Evolutionary conservation across 2,888 invertebrate species (phyloP).

Genomic region (Thysanoteuthis rhombus): DNA sequence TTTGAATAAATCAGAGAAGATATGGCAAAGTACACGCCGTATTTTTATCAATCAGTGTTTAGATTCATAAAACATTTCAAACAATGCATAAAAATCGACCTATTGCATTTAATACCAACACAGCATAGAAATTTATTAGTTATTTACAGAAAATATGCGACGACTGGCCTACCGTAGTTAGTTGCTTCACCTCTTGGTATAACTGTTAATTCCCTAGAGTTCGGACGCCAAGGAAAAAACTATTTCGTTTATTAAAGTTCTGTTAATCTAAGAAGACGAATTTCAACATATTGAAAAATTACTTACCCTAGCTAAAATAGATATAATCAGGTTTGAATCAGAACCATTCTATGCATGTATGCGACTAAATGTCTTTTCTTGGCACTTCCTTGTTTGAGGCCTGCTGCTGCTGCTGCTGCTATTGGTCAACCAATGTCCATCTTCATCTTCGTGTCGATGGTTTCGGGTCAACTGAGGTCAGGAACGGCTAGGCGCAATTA

Average conservation of each 20-base stretch:
- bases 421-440: constrained; percentile 12
- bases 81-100: not conserved
- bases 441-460: not conserved
- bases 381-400: not conserved
- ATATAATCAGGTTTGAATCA: not conserved
- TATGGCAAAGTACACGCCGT: too few relatives aligned
- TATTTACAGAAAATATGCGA: not conserved
- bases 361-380: not conserved
- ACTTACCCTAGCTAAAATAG: not conserved
- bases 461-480: not conserved
- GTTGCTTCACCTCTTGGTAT: not conserved
- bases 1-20: too few relatives aligned
- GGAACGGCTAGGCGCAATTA: constrained; percentile 12
- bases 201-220: not conserved
- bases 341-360: not conserved
- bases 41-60: too few relatives aligned
- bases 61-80: too few relatives aligned
- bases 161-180: not conserved
- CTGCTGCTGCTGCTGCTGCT: not conserved
- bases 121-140: not conserved
- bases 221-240: not conserved
- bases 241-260: not conserved
- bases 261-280: not conserved
- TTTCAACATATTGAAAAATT: not conserved
- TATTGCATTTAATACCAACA: not conserved